Evolutionary conservation across 2,113 vertebrate genomes (phyloP), one percentile per base, ranked within the genome.

Genomic region (Speoplatyrhinus poulsoni): DNA sequence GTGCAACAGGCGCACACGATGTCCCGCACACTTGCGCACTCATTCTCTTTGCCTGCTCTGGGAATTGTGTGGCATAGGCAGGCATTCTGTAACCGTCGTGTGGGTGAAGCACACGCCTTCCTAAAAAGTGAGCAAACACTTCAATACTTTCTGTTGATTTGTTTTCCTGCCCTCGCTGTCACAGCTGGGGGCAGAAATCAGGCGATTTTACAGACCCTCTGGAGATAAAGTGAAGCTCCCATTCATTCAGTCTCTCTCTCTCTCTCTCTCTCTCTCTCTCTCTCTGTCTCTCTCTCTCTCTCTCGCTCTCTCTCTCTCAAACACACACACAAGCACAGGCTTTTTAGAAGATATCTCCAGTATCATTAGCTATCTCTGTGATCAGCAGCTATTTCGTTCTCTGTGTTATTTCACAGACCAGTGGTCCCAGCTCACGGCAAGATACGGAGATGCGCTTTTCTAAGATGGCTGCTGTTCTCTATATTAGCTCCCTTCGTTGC

Each of bases 381-480:
- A 85, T 86, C 74, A 75, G 56, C 65, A 32, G 48, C 69, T 76
- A 65, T 81, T 82, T 86, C 26, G 69, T 80, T 87, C 16, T 75
- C 64, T 46, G 61, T 77, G 60, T 88, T 82, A 87, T 87, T 86
- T 87, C 75, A 87, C 19, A 67, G 76, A 55, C 67, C 72, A 69
- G 65, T 72, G 73, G 50, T 36, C 78, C 58, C 70, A 68, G 60
- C 63, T 59, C 72, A 49, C 60, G 60, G 80, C 74, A 26, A 71
- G 60, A 84, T 69, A 81, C 59, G 41, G 79, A 68, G 70, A 26
- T 26, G 26, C 46, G 61, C 66, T 64, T 57, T 72, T 57, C 65
- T 36, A 62, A 59, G 63, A 60, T 55, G 62, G 53, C 80, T 69
- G 73, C 57, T 64, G 75, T 75, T 68, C 76, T 60, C 41, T 82